Conservation (phyloP, 2,888 invertebrate genomes). For the Tipula unca region DNA sequence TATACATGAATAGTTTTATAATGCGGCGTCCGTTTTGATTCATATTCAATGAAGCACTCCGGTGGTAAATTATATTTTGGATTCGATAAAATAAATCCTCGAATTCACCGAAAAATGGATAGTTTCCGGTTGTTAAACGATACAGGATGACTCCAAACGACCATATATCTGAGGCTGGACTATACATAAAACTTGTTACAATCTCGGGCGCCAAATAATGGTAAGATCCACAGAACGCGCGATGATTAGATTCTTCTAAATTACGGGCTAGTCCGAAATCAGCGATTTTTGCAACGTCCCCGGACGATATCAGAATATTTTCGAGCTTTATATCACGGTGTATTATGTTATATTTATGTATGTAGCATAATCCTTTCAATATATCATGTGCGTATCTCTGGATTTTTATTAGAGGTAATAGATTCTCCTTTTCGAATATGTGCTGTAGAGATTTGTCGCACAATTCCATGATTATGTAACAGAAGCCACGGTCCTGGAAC, state of each 20-base stretch:
- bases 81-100: neutral
- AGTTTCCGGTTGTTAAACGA: neutral
- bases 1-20: neutral
- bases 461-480: neutral
- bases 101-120: neutral
- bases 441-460: neutral
- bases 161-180: neutral
- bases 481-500: neutral
- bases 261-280: neutral
- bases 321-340: neutral
- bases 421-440: neutral
- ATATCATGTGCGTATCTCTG: neutral
- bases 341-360: neutral
- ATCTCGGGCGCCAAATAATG: neutral
- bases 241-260: neutral
- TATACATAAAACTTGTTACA: neutral
- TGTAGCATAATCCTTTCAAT: neutral
- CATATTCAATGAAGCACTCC: neutral
- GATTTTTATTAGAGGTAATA: neutral
- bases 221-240: neutral
- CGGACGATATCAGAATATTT: neutral
- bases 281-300: neutral
- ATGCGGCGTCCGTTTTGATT: neutral
- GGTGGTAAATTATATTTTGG: neutral
- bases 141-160: neutral